Conservation (phyloP, 2,888 invertebrate species). For the Drosophila diplacantha region DNA sequence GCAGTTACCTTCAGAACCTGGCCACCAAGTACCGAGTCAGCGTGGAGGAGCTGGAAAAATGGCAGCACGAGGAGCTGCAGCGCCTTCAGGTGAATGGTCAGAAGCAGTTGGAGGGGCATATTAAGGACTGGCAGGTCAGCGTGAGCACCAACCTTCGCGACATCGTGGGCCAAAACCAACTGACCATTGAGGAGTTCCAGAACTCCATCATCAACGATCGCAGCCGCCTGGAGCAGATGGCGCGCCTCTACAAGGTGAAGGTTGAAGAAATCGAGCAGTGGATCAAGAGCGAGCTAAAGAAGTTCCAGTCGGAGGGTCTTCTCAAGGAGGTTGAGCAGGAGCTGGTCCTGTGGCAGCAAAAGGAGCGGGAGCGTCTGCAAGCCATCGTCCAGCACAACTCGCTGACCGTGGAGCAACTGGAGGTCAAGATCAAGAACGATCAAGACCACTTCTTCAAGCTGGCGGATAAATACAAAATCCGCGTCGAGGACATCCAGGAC, state of each 20-base stretch:
- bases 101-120: constrained; percentile 64
- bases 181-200: constrained; percentile 76
- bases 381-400: constrained; percentile 69
- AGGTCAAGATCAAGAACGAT: constrained; percentile 72
- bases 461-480: constrained; percentile 73
- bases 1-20: constrained; percentile 67
- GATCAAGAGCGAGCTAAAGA: constrained; percentile 72
- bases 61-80: constrained; percentile 75
- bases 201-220: constrained; percentile 73
- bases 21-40: constrained; percentile 74
- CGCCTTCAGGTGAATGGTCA: constrained; percentile 68
- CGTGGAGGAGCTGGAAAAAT: constrained; percentile 75
- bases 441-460: constrained; percentile 69
- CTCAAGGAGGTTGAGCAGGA: constrained; percentile 74
- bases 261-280: constrained; percentile 76
- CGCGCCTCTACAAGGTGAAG: constrained; percentile 72
- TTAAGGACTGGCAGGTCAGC: constrained; percentile 74
- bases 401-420: constrained; percentile 73
- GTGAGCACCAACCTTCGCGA: constrained; percentile 69
- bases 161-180: constrained; percentile 71
- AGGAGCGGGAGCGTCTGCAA: constrained; percentile 73
- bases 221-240: constrained; percentile 67
- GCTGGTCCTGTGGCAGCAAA: constrained; percentile 72
- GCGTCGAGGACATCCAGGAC: constrained; percentile 74
- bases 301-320: constrained; percentile 73